A percentile compares a stretch with the other conserved stretches of the same genome.
phyloP scores from a whole-genome alignment of 2,113 vertebrate species.

The Callorhinus ursinus region DNA sequence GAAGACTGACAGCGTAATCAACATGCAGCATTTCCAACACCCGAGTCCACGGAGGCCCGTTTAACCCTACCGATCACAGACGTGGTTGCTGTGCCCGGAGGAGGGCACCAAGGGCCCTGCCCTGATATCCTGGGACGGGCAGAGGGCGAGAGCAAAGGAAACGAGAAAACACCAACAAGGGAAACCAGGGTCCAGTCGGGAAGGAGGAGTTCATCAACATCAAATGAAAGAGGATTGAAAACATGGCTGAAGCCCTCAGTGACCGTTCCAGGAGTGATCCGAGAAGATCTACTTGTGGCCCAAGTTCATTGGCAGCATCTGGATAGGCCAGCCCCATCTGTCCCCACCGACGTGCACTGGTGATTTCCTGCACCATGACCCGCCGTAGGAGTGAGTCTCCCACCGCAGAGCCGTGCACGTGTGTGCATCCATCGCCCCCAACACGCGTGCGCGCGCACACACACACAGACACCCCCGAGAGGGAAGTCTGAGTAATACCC shows the following conservation, averaged over 20 bases:
- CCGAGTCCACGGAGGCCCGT: fast-evolving
- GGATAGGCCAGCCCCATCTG: fast-evolving
- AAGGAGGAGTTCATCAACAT: background rate
- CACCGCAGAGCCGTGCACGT: fast-evolving
- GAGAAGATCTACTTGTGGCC: background rate
- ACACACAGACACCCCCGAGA: background rate
- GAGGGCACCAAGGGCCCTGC: no score
- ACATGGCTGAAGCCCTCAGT: background rate
- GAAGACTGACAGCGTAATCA: no score
- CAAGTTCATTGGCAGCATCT: fast-evolving
- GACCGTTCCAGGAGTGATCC: background rate
- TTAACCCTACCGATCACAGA: background rate
- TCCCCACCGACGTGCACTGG: background rate
- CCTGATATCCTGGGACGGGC: background rate
- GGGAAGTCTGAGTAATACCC: background rate
- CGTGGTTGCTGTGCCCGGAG: fast-evolving
- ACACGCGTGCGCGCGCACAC: no score
- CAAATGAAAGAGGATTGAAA: background rate
- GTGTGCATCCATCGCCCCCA: background rate
- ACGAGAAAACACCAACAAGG: background rate
- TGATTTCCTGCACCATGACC: background rate
- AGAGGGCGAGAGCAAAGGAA: background rate
- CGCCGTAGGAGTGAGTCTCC: background rate
- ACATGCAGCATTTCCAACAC: background rate
- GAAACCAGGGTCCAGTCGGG: background rate